A percentile compares a stretch with the other conserved stretches of the same genome.
These are phyloP conservation scores for Nyctibius grandis DNA, from an alignment of 2,797 vertebrate genomes.

Conservation along the genomic window DNA sequence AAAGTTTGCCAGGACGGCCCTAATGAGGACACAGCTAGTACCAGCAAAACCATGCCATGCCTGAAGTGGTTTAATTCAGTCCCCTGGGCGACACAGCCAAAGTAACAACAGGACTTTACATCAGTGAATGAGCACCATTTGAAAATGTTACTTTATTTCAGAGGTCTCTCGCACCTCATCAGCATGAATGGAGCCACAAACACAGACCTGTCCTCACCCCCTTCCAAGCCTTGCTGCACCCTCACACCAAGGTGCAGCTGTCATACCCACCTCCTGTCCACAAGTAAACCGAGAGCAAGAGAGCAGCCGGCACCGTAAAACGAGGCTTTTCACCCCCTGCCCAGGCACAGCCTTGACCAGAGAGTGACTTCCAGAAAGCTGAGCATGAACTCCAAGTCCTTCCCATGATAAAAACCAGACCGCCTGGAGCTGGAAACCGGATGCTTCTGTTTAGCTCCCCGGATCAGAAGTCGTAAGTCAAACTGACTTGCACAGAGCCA, in stretches of 20 bases:
- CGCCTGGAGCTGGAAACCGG: background rate
- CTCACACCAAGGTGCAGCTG: accelerated
- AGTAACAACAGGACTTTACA: background rate
- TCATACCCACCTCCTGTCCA: background rate
- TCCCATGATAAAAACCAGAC: background rate
- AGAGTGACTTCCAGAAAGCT: background rate
- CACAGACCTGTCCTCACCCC: background rate
- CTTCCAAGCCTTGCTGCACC: background rate
- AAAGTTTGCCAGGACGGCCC: background rate
- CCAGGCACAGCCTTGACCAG: background rate
- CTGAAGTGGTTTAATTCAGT: background rate
- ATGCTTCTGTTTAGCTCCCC: background rate
- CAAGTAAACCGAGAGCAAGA: background rate
- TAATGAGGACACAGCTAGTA: background rate
- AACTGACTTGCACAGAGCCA: background rate
- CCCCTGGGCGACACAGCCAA: background rate
- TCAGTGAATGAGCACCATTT: background rate
- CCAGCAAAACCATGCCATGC: background rate
- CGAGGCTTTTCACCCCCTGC: background rate
- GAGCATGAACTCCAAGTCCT: background rate
- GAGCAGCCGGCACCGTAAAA: background rate
- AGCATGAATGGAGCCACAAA: background rate
- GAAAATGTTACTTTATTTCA: background rate
- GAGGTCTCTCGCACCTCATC: background rate
- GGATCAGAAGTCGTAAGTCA: background rate